These are phyloP conservation scores for Anableps anableps DNA, from an alignment of 2,797 vertebrate species.

Conservation along the genomic window DNA sequence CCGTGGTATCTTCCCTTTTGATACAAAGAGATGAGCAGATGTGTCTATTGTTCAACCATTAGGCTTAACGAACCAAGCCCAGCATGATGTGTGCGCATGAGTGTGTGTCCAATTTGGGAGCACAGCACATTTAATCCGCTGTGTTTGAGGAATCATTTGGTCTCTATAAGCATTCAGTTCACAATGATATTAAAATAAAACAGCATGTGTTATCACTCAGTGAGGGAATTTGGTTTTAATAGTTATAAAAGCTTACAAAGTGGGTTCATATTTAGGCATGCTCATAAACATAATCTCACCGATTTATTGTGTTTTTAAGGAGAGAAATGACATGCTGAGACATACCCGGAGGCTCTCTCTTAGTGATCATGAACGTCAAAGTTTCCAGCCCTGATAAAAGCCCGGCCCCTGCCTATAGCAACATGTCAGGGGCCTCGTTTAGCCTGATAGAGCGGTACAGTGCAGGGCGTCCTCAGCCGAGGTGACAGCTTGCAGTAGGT, in stretches of 20 bases:
- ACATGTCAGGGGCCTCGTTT: slow-evolving; percentile 66
- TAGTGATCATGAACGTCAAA: slow-evolving; percentile 21
- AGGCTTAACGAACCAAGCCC: slow-evolving; percentile 89
- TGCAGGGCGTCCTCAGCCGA: slow-evolving; percentile 76
- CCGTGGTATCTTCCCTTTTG: slow-evolving; percentile 74
- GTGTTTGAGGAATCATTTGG: slow-evolving; percentile 14
- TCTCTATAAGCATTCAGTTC: not conserved
- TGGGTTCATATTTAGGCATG: not conserved
- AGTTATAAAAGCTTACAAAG: not conserved
- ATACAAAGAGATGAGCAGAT: slow-evolving; percentile 87
- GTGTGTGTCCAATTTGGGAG: slow-evolving; percentile 46
- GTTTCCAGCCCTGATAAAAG: slow-evolving; percentile 19
- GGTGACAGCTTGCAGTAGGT: slow-evolving; percentile 89
- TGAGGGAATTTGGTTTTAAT: not conserved
- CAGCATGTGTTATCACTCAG: slow-evolving; percentile 1
- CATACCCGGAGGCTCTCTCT: slow-evolving; percentile 6
- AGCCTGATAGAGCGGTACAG: slow-evolving; percentile 62
- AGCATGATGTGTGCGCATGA: slow-evolving; percentile 55
- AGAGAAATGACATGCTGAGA: slow-evolving; percentile 42
- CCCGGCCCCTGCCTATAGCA: slow-evolving; percentile 12
- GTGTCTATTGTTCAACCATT: slow-evolving; percentile 91
- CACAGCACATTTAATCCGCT: slow-evolving; percentile 32
- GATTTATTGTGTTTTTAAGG: not conserved
- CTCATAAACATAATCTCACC: not conserved
- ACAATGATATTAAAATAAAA: not conserved